Conservation (phyloP, 2,797 vertebrate species). For the Eupleurogrammus muticus region DNA sequence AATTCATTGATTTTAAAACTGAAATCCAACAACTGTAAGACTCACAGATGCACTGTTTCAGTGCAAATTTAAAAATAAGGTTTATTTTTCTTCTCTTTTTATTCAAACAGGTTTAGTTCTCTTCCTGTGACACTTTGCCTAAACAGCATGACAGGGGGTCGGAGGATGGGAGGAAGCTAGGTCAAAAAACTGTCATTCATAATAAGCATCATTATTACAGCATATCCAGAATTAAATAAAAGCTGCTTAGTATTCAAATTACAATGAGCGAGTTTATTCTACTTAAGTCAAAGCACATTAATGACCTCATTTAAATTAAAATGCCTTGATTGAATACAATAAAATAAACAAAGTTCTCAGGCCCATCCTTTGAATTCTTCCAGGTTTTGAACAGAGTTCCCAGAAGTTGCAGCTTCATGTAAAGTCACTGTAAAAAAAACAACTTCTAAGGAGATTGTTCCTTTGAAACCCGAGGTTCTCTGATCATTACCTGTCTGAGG, state of each 20-base stretch:
- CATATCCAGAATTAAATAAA: no score
- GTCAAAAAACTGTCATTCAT: neutral
- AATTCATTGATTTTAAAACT: no score
- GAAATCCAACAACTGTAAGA: no score
- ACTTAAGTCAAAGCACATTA: no score
- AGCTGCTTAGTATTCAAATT: no score
- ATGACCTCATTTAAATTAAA: neutral
- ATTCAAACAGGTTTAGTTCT: neutral
- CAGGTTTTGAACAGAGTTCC: neutral
- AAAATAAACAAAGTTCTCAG: neutral
- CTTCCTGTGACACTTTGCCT: neutral
- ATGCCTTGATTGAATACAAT: neutral
- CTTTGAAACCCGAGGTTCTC: conserved; percentile 42
- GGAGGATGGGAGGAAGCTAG: neutral
- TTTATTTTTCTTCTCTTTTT: no score
- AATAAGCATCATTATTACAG: neutral
- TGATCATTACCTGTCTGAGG: conserved; percentile 15
- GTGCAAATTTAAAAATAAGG: no score
- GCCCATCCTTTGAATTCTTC: neutral
- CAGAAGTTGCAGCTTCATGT: neutral
- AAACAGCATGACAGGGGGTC: no score
- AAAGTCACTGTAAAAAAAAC: neutral
- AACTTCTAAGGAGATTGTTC: neutral
- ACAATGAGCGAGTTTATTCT: no score
- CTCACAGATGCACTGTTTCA: no score